Conservation (phyloP, 1,140 invertebrate species). For the Asbolus verrucosus region DNA sequence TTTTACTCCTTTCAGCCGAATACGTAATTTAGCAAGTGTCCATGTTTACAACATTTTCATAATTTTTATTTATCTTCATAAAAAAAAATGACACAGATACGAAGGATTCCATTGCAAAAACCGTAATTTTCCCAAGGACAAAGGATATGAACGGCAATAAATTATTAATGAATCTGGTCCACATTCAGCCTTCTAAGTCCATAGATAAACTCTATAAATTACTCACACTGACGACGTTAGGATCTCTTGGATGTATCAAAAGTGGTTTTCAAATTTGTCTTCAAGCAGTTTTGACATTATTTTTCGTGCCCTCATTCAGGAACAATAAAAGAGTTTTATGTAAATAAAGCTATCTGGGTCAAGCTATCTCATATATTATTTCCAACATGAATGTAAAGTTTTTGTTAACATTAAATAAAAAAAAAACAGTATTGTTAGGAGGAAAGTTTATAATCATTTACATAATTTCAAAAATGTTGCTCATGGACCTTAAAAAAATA, state of each 20-base stretch:
- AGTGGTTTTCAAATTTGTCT: too few relatives aligned
- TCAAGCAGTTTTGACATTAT: too few relatives aligned
- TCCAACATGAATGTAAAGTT: constrained; percentile 4
- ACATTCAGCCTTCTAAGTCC: background rate
- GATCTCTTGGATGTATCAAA: too few relatives aligned
- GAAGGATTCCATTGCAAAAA: constrained; percentile 29
- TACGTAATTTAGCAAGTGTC: too few relatives aligned
- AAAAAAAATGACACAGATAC: constrained; percentile 34
- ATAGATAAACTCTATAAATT: too few relatives aligned
- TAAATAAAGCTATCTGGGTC: constrained; percentile 28
- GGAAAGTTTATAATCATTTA: too few relatives aligned
- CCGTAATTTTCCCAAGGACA: constrained; percentile 33
- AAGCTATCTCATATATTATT: constrained; percentile 13
- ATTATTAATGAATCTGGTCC: constrained; percentile 27
- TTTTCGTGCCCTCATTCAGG: background rate
- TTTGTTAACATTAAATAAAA: constrained; percentile 20
- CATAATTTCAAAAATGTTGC: too few relatives aligned
- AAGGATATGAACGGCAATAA: constrained; percentile 30
- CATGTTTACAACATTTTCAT: too few relatives aligned
- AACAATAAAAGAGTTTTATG: constrained; percentile 8
- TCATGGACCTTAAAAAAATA: too few relatives aligned
- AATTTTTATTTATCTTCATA: too few relatives aligned
- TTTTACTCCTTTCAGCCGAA: background rate
- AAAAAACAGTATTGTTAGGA: too few relatives aligned
- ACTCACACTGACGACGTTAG: background rate